Percentiles rank a stretch among this genome's conserved stretches.
phyloP scores from a whole-genome alignment of 2,888 invertebrate genomes.

The Euphydryas editha region DNA sequence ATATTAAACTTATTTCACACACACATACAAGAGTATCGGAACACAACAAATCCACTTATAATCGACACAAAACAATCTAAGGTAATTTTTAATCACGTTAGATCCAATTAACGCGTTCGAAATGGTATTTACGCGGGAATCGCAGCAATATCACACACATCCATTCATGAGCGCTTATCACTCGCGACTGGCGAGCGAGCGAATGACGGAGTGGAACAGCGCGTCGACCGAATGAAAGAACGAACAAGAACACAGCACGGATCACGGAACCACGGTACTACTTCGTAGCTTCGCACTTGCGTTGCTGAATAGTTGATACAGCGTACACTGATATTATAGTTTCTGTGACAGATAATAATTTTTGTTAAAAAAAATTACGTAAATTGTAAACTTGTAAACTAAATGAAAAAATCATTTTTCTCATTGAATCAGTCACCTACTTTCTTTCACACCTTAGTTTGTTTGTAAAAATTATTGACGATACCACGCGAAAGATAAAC shows the following conservation, averaged over 20 bases:
- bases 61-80: slow-evolving; percentile 55
- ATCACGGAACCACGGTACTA: neutral
- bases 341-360: neutral
- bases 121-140: slow-evolving; percentile 62
- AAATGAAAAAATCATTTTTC: slow-evolving; percentile 9
- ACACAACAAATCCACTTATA: slow-evolving; percentile 58
- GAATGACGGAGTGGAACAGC: slow-evolving; percentile 44
- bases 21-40: slow-evolving; percentile 58
- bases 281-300: neutral
- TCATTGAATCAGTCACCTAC: slow-evolving; percentile 57
- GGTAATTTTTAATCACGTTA: slow-evolving; percentile 59
- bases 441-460: slow-evolving; percentile 52
- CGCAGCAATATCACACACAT: slow-evolving; percentile 50
- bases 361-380: neutral
- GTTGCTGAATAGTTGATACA: neutral
- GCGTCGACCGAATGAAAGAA: slow-evolving; percentile 33
- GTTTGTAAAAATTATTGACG: slow-evolving; percentile 69
- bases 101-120: slow-evolving; percentile 57
- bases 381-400: slow-evolving; percentile 8
- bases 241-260: slow-evolving; percentile 12
- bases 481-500: slow-evolving; percentile 63
- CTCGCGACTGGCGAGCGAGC: slow-evolving; percentile 66
- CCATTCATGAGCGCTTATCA: slow-evolving; percentile 64
- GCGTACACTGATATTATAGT: neutral
- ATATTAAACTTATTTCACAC: slow-evolving; percentile 61